Evolutionary conservation across 2,888 invertebrate genomes (phyloP).

Genomic region (Neoscelio sp.): DNA sequence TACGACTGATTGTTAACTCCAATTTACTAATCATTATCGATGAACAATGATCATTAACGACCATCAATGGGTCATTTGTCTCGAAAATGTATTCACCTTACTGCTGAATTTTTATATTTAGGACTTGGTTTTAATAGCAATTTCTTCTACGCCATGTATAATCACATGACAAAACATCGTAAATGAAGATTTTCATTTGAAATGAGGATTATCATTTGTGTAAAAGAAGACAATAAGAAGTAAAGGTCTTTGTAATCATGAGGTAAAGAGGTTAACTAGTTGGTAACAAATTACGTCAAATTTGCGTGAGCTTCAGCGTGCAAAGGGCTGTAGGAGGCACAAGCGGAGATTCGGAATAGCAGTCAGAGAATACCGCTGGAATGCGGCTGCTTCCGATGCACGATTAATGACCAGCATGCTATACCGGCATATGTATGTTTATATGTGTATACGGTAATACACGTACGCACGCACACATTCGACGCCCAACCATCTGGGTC

Average conservation of each 20-base stretch:
- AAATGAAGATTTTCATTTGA: too few species aligned
- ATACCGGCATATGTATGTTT: conserved; percentile 24
- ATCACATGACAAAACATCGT: too few species aligned
- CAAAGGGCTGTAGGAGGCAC: conserved; percentile 29
- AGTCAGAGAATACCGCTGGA: conserved; percentile 73
- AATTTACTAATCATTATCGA: too few species aligned
- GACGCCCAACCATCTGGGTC: conserved; percentile 46
- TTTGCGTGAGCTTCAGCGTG: conserved; percentile 38
- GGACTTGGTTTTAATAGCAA: too few species aligned
- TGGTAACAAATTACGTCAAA: conserved; percentile 40
- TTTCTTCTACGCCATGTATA: too few species aligned
- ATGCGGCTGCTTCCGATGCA: conserved; percentile 66
- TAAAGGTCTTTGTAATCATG: background rate
- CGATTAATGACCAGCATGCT: conserved; percentile 54
- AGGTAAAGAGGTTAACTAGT: conserved; percentile 16
- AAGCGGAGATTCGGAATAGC: conserved; percentile 68
- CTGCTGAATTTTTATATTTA: too few species aligned
- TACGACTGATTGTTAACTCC: too few species aligned
- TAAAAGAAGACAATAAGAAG: conserved; percentile 2
- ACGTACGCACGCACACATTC: conserved; percentile 23
- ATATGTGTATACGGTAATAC: conserved; percentile 13
- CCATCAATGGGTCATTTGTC: too few species aligned
- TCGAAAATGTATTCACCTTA: too few species aligned
- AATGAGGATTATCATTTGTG: background rate
- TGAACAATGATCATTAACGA: too few species aligned